A percentile compares a stretch with the other conserved stretches of the same genome.
Evolutionary conservation across 2,797 vertebrate genomes (phyloP).

Genomic region (Fundulus diaphanus): DNA sequence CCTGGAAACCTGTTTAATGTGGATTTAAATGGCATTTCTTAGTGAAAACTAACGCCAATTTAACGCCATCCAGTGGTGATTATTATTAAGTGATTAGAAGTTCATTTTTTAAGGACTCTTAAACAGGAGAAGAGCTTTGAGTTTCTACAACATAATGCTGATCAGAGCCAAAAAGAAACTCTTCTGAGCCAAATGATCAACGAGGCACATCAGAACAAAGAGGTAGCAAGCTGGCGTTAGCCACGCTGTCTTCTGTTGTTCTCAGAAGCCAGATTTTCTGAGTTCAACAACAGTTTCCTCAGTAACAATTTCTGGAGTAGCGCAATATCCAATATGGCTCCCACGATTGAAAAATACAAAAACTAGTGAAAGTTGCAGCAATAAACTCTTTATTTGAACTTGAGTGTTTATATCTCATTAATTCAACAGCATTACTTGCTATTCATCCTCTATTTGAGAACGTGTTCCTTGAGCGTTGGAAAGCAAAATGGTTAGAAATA

Average conservation of each 20-base stretch:
- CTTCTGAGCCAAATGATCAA: not conserved
- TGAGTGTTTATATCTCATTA: not conserved
- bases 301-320: not conserved
- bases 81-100: too few relatives aligned
- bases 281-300: too few relatives aligned
- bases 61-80: too few relatives aligned
- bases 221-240: not conserved
- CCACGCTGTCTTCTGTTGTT: too few relatives aligned
- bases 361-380: too few relatives aligned
- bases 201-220: not conserved
- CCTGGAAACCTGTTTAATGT: too few relatives aligned
- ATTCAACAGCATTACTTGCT: not conserved
- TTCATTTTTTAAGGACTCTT: too few relatives aligned
- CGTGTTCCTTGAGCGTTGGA: not conserved
- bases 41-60: too few relatives aligned
- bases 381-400: not conserved
- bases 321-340: not conserved
- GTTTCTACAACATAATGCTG: not conserved
- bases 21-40: too few relatives aligned
- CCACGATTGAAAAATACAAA: too few relatives aligned
- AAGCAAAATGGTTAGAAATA: not conserved
- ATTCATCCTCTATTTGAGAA: not conserved
- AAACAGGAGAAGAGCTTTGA: not conserved
- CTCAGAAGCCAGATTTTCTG: too few relatives aligned
- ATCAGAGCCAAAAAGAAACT: not conserved